Evolutionary conservation across 1,140 invertebrate species (phyloP).

Genomic region (Hylaeus anthracinus): DNA sequence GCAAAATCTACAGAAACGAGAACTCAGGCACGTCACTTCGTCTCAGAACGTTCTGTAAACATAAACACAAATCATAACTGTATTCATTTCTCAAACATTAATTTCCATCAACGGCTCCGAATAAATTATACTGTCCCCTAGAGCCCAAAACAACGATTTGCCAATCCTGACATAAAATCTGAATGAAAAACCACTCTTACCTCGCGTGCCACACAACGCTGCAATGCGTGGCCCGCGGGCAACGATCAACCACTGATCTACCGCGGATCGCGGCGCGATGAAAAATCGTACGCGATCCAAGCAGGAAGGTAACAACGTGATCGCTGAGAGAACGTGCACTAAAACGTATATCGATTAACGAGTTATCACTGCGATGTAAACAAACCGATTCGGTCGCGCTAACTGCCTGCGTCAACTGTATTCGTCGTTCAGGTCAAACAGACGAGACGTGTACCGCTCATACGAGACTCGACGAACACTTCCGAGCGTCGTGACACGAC

Average conservation of each 20-base stretch:
- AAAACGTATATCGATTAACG: conserved; percentile 4
- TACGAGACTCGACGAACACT: conserved; percentile 51
- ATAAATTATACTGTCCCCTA: too few species aligned
- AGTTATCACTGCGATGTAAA: conserved; percentile 30
- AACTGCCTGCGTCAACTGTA: conserved; percentile 19
- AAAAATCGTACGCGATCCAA: neutral
- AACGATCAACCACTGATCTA: neutral
- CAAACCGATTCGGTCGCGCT: conserved; percentile 47
- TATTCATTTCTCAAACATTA: too few species aligned
- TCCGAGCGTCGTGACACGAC: conserved; percentile 31
- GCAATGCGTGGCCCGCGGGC: neutral
- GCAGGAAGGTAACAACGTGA: neutral
- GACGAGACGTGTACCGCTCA: conserved; percentile 37
- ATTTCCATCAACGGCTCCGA: too few species aligned
- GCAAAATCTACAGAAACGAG: too few species aligned
- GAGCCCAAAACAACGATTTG: too few species aligned
- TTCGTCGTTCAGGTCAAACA: conserved; percentile 38
- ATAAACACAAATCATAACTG: too few species aligned
- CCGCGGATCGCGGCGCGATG: neutral
- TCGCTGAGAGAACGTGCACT: neutral
- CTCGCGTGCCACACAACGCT: too few species aligned
- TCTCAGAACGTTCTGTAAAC: too few species aligned
- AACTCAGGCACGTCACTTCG: too few species aligned
- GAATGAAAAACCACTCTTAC: too few species aligned
- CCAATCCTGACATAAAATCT: too few species aligned